Evolutionary conservation across 1,140 invertebrate genomes (phyloP).

Genomic region (Galleria mellonella): DNA sequence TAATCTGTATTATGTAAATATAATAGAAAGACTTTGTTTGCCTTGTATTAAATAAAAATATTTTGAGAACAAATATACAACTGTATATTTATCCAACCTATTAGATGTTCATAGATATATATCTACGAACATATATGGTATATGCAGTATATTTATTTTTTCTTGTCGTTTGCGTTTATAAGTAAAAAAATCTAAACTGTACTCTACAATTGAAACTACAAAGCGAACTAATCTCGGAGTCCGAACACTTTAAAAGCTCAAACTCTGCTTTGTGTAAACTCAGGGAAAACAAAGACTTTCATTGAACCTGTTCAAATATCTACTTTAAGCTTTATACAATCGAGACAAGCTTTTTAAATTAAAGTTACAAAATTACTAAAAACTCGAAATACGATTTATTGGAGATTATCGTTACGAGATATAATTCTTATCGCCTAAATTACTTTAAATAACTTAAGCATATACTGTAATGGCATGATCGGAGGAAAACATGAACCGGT

Average conservation of each 20-base stretch:
- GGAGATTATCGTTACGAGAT: constrained; percentile 20
- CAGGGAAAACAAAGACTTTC: constrained; percentile 39
- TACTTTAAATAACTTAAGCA: constrained; percentile 35
- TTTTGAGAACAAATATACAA: too few species aligned
- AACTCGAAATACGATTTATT: constrained; percentile 21
- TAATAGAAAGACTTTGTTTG: too few species aligned
- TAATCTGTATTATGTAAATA: too few species aligned
- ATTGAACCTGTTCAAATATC: constrained; percentile 32
- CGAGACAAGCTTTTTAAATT: constrained; percentile 31
- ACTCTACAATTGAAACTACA: constrained; percentile 37
- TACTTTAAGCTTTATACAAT: constrained; percentile 21
- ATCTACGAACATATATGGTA: too few species aligned
- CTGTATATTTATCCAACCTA: too few species aligned
- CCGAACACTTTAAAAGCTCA: constrained; percentile 40
- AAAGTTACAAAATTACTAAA: constrained; percentile 4
- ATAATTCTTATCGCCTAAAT: constrained; percentile 27
- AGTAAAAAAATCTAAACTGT: too few species aligned
- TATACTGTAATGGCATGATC: constrained; percentile 24
- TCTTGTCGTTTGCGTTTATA: too few species aligned
- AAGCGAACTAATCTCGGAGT: constrained; percentile 53
- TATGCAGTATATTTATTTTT: too few species aligned
- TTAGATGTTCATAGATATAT: too few species aligned
- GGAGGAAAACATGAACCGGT: constrained; percentile 26
- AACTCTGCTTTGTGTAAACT: constrained; percentile 24
- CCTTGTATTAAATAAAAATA: too few species aligned